phyloP scores from a whole-genome alignment of 1,140 invertebrate genomes.

The Trichonephila inaurata region DNA sequence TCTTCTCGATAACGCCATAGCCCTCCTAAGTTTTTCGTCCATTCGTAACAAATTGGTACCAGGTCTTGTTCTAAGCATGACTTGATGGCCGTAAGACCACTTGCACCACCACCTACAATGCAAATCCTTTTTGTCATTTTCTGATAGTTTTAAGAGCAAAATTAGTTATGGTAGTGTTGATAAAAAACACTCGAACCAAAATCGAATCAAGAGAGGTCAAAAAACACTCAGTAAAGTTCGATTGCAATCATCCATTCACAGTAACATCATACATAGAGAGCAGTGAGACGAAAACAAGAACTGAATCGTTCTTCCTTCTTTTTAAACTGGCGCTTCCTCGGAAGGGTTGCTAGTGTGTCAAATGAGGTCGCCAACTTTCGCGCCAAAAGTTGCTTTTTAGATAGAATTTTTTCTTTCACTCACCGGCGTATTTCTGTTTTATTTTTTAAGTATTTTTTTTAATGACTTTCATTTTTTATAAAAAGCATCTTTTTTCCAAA shows the following conservation, averaged over 20 bases:
- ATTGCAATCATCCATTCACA: not conserved
- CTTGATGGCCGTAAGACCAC: slow-evolving; percentile 82
- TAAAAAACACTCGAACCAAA: not conserved
- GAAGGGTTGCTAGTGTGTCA: not conserved
- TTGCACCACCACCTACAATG: slow-evolving; percentile 82
- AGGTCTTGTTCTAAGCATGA: slow-evolving; percentile 81
- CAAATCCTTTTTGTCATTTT: slow-evolving; percentile 78
- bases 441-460: too few species aligned
- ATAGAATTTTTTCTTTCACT: too few species aligned
- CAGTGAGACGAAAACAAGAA: not conserved
- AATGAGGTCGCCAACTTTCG: not conserved
- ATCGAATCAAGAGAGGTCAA: not conserved
- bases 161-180: not conserved
- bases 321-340: not conserved
- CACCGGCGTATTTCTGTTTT: too few species aligned
- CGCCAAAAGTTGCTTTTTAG: not conserved
- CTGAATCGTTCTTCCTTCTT: not conserved
- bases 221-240: not conserved
- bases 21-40: slow-evolving; percentile 82
- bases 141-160: not conserved
- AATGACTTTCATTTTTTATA: too few species aligned
- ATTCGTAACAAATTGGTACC: slow-evolving; percentile 82
- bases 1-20: slow-evolving; percentile 83
- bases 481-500: too few species aligned
- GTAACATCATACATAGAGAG: not conserved